phyloP scores from a whole-genome alignment of 2,797 vertebrate species.

The Onychomys arenicola region DNA sequence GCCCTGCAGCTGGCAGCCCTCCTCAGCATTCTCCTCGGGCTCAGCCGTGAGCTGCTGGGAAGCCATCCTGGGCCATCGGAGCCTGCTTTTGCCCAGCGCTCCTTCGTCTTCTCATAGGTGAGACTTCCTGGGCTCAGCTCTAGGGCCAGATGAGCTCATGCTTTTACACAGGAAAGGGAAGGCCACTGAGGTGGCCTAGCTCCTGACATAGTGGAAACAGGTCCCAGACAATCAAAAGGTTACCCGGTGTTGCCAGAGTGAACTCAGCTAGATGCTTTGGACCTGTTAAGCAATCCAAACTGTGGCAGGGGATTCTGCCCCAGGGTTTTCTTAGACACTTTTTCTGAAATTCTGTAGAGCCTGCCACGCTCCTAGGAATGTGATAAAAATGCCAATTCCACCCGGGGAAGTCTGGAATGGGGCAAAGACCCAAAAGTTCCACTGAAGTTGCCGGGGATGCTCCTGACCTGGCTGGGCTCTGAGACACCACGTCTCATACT shows the following conservation, averaged over 20 bases:
- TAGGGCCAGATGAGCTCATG: background rate
- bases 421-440: background rate
- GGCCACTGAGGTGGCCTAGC: too few relatives aligned
- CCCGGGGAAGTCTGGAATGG: background rate
- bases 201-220: background rate
- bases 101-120: background rate
- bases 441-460: background rate
- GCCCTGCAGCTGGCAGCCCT: slow-evolving; percentile 71
- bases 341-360: background rate
- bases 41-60: background rate
- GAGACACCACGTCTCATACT: background rate
- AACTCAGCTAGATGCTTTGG: background rate
- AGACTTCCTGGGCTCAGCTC: background rate
- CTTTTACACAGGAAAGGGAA: background rate
- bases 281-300: background rate
- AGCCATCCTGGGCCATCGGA: background rate
- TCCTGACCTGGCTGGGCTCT: background rate
- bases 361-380: background rate
- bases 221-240: background rate
- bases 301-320: background rate
- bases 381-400: background rate
- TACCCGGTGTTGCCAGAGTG: background rate
- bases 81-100: background rate
- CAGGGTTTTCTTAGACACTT: background rate
- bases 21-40: background rate